Conservation (phyloP, 2,113 vertebrate genomes). For the Nerophis lumbriciformis region DNA sequence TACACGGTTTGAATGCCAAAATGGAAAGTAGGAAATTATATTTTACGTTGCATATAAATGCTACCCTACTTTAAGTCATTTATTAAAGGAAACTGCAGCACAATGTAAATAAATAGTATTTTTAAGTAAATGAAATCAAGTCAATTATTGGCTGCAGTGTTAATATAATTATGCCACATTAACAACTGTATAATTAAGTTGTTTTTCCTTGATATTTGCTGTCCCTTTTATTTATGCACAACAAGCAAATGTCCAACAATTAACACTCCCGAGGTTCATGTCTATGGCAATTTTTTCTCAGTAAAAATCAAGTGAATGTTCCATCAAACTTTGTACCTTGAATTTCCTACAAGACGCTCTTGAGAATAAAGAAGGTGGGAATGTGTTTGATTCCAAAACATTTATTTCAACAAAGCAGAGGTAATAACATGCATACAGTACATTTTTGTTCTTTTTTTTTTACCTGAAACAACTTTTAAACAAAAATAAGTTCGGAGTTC, state of each 20-base stretch:
- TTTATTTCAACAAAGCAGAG: background rate
- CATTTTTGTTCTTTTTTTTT: background rate
- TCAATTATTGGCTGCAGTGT: background rate
- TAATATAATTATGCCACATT: background rate
- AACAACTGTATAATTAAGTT: background rate
- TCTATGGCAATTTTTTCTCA: slow-evolving; percentile 9
- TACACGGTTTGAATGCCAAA: slow-evolving; percentile 4
- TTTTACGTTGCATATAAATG: background rate
- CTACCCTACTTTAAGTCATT: background rate
- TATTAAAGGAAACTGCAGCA: background rate
- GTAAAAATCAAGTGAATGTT: slow-evolving; percentile 8
- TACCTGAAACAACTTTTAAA: background rate
- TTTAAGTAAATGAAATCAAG: background rate
- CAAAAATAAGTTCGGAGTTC: background rate
- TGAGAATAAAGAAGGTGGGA: slow-evolving; percentile 31
- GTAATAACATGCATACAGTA: background rate
- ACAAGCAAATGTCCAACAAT: background rate
- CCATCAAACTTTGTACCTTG: slow-evolving; percentile 25
- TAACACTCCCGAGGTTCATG: background rate
- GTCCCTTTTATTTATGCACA: background rate
- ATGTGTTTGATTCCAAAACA: background rate
- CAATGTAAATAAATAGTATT: too few species aligned
- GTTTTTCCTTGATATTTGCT: background rate
- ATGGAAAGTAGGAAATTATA: background rate
- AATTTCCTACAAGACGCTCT: slow-evolving; percentile 35